phyloP scores from a whole-genome alignment of 2,888 invertebrate species.

The Tetrapedia diversipes region DNA sequence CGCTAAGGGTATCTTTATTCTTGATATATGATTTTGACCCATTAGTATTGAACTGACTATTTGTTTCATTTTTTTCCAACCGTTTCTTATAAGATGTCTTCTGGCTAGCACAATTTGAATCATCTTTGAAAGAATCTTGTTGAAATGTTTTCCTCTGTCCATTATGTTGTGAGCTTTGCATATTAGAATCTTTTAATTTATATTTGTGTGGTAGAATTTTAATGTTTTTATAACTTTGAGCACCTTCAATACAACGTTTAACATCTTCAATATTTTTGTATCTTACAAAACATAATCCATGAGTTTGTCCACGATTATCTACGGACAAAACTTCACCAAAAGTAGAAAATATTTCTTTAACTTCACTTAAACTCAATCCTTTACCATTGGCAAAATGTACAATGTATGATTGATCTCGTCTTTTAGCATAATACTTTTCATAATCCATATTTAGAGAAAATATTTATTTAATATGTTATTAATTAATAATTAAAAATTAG shows the following conservation, averaged over 20 bases:
- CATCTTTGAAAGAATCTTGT: neutral
- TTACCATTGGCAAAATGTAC: slow-evolving; percentile 54
- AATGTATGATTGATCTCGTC: slow-evolving; percentile 5
- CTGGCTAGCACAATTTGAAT: neutral
- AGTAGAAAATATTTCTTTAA: slow-evolving; percentile 63
- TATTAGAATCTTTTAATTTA: neutral
- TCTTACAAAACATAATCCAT: slow-evolving; percentile 70
- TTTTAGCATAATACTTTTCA: slow-evolving; percentile 41
- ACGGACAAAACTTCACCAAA: slow-evolving; percentile 69
- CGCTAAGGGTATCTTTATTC: neutral
- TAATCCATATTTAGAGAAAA: slow-evolving; percentile 30
- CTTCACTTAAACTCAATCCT: slow-evolving; percentile 18
- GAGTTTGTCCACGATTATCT: slow-evolving; percentile 53
- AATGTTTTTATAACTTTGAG: slow-evolving; percentile 40
- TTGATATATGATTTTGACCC: neutral
- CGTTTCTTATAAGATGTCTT: no score
- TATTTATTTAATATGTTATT: neutral
- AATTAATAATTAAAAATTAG: neutral
- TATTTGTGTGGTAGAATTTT: slow-evolving; percentile 44
- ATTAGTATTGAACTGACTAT: neutral
- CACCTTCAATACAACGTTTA: slow-evolving; percentile 45
- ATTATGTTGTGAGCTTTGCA: neutral
- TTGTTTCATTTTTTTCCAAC: neutral
- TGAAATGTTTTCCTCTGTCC: neutral
- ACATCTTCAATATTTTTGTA: slow-evolving; percentile 60